Percentiles rank a stretch among this genome's conserved stretches.
These are phyloP conservation scores for Barbus barbus DNA, from an alignment of 2,113 vertebrate genomes.

Conservation along the genomic window DNA sequence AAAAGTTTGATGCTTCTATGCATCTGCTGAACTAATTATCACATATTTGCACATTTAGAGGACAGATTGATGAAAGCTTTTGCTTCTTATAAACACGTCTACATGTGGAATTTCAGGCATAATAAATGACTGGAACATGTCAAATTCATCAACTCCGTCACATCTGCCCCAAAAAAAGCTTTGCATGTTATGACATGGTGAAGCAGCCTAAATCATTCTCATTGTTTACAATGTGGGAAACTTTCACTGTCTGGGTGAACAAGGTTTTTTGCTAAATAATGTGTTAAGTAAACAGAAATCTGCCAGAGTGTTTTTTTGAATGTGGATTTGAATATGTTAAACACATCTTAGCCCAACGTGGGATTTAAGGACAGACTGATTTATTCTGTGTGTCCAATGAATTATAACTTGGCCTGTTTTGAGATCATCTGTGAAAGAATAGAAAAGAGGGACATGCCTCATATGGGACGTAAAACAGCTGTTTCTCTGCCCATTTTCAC, in stretches of 20 bases:
- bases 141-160: constrained; percentile 26
- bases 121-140: neutral
- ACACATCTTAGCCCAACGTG: constrained; percentile 5
- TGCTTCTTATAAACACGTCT: constrained; percentile 10
- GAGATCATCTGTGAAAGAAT: constrained; percentile 15
- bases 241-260: neutral
- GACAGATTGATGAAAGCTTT: constrained; percentile 1
- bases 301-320: neutral
- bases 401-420: constrained; percentile 38
- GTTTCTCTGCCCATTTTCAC: constrained; percentile 34
- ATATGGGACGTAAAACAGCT: constrained; percentile 53
- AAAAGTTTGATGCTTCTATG: neutral
- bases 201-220: neutral
- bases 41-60: neutral
- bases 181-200: neutral
- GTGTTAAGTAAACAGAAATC: constrained; percentile 18
- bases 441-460: neutral
- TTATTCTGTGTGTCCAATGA: constrained; percentile 44
- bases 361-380: constrained; percentile 42
- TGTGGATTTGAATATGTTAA: constrained; percentile 37
- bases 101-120: neutral
- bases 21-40: neutral
- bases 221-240: constrained; percentile 1
- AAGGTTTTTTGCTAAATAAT: constrained; percentile 22
- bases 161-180: neutral